Percentiles rank a stretch among this genome's conserved stretches.
Evolutionary conservation across 92 coral and sea anemone species (phyloP).

Genomic region (Heteractis magnifica): DNA sequence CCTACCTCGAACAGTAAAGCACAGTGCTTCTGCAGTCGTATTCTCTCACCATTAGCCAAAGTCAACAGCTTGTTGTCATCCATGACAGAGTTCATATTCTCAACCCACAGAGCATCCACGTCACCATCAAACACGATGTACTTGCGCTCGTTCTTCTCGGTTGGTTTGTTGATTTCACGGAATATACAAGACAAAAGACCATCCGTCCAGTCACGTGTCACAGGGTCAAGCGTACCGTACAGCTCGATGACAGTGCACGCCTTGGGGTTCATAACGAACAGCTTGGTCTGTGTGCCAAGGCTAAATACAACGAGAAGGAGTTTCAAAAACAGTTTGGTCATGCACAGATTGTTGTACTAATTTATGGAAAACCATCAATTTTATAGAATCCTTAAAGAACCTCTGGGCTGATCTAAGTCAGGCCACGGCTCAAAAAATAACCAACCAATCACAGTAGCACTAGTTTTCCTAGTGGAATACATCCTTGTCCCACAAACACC

Average conservation of each 20-base stretch:
- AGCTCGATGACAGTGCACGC: slow-evolving; percentile 96
- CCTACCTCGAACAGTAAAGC: slow-evolving; percentile 94
- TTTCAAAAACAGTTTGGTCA: too few species aligned
- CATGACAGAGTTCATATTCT: slow-evolving; percentile 99
- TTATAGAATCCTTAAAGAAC: too few species aligned
- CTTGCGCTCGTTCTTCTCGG: slow-evolving; percentile 97
- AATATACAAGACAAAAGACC: slow-evolving; percentile 93
- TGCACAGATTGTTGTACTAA: too few species aligned
- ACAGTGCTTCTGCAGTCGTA: slow-evolving; percentile 96
- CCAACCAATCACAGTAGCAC: too few species aligned
- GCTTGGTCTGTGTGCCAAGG: slow-evolving; percentile 88
- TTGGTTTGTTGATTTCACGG: slow-evolving; percentile 98
- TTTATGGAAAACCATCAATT: too few species aligned
- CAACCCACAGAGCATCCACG: slow-evolving; percentile 99
- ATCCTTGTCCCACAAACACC: too few species aligned
- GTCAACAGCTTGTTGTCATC: slow-evolving; percentile 96
- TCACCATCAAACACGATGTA: slow-evolving; percentile 98
- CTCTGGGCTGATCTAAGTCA: too few species aligned
- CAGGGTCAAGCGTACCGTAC: slow-evolving; percentile 96
- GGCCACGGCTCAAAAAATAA: too few species aligned
- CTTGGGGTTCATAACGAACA: slow-evolving; percentile 91
- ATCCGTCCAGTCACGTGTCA: slow-evolving; percentile 99
- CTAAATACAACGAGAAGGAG: slow-evolving; percentile 35
- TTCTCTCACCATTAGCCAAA: slow-evolving; percentile 97
- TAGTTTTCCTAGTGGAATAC: too few species aligned